A percentile compares a stretch with the other conserved stretches of the same genome.
These are phyloP conservation scores for Vespertilio murinus DNA, from an alignment of 2,797 vertebrate species.

Conservation along the genomic window DNA sequence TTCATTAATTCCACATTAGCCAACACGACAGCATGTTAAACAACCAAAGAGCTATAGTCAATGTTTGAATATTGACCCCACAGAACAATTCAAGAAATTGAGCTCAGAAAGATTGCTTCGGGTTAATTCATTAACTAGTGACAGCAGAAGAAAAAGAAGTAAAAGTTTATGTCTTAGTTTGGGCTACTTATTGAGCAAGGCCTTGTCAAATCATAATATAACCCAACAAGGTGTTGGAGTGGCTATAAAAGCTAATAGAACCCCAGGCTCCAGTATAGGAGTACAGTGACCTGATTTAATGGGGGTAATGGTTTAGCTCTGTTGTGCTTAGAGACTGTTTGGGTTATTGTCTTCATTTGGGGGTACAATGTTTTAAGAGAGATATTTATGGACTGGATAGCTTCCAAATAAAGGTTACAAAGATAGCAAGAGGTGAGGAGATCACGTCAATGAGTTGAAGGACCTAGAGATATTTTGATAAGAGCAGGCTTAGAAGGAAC, in stretches of 20 bases:
- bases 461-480: background rate
- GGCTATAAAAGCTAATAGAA: constrained; percentile 71
- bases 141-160: constrained; percentile 42
- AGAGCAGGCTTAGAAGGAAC: background rate
- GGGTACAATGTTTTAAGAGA: constrained; percentile 22
- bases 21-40: background rate
- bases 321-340: constrained; percentile 31
- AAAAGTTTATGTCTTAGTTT: constrained; percentile 53
- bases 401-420: background rate
- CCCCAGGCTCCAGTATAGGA: constrained; percentile 59
- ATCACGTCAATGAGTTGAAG: background rate
- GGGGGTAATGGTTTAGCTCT: constrained; percentile 51
- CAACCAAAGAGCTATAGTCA: background rate
- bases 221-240: constrained; percentile 71
- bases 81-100: constrained; percentile 1
- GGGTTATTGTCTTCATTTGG: constrained; percentile 49
- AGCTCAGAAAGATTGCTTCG: constrained; percentile 19
- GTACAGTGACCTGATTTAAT: constrained; percentile 58
- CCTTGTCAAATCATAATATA: constrained; percentile 63
- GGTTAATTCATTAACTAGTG: constrained; percentile 51
- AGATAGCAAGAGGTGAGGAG: background rate
- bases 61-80: background rate
- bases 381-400: constrained; percentile 6
- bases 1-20: constrained; percentile 62
- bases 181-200: constrained; percentile 22